These are phyloP conservation scores for Papilio aristodemus DNA, from an alignment of 1,140 invertebrate species.

Conservation along the genomic window DNA sequence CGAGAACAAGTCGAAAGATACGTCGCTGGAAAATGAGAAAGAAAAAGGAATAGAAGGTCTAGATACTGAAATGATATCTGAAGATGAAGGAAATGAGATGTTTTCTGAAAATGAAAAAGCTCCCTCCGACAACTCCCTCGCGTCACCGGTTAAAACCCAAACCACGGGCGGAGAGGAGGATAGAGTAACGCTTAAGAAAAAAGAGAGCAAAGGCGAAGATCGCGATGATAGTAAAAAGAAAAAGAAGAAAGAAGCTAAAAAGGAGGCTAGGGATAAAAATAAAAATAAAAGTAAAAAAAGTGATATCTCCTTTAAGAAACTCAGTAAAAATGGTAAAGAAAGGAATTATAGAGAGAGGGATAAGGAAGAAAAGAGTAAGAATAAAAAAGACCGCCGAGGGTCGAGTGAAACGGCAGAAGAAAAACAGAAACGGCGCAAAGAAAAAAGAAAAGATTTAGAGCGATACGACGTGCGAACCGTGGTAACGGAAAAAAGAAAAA, in stretches of 20 bases:
- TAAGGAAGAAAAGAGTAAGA: conserved; percentile 62
- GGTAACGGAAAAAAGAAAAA: conserved; percentile 85
- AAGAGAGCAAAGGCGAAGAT: conserved; percentile 53
- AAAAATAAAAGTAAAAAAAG: conserved; percentile 62
- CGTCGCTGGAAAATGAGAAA: conserved; percentile 65
- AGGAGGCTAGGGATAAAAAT: conserved; percentile 69
- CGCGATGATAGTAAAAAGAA: conserved; percentile 59
- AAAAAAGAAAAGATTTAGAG: conserved; percentile 89
- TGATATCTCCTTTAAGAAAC: conserved; percentile 87
- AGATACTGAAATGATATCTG: conserved; percentile 87
- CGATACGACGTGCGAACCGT: conserved; percentile 90
- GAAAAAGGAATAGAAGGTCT: conserved; percentile 82
- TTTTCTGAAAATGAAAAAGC: conserved; percentile 79
- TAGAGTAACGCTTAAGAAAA: conserved; percentile 82
- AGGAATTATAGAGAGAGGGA: conserved; percentile 90
- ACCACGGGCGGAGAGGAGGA: conserved; percentile 75
- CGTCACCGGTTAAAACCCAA: conserved; percentile 56
- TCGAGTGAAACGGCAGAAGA: conserved; percentile 54
- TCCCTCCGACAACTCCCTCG: conserved; percentile 55
- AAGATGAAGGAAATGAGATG: conserved; percentile 83
- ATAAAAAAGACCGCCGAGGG: conserved; percentile 56
- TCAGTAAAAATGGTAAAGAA: conserved; percentile 89
- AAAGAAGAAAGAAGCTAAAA: conserved; percentile 72
- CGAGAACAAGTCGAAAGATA: conserved; percentile 81
- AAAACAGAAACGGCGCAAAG: conserved; percentile 81